Evolutionary conservation across 64 coral and sea anemone genomes (phyloP), one percentile per base, ranked within the genome.

Genomic region (Dendrophyllia cribrosa): DNA sequence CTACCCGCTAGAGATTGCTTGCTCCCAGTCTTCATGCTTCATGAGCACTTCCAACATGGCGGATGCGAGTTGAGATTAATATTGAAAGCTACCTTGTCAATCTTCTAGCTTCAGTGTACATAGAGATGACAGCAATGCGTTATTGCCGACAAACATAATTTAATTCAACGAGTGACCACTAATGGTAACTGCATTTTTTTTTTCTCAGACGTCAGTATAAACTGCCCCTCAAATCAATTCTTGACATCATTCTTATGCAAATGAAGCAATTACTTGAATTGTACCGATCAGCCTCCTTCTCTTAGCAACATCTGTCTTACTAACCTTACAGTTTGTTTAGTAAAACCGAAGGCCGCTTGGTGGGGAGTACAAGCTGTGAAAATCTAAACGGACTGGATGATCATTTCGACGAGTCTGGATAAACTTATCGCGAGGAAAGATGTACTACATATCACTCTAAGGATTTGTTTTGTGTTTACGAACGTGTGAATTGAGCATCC

Each of bases 11-110:
- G 21, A 71, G 44, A 50, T 44, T 51, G 17, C 7, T 51, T 51
- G 4, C 7, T 7, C 20, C n/a, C 24, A 56, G 53, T 56, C 53
- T 56, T 56, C 53, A 56, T 12, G 53, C 12, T 56, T 12, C 7
- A 56, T 9, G 53, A 56, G 53, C 12, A 64, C 80, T 64, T 84
- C 61, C 80, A 84, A 67, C 34, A 84, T 84, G 80, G 80, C 44
- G 60, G 59, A 66, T 17, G 62, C 0, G 3, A 5, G 0, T 17
- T 1, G 34, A 34, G 34, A 49, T 84, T 51, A 4, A 3, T 2
- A 5, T 22, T 44, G 46, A 68, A 66, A 64, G 55, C 22, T 79
- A 34, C 24, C 58, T 84, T 65, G 63, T 68, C 62, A 66, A 67
- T 50, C 9, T 50, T 75, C 34, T 75, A 20, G 10, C 8, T 68